Base-by-base conservation (phyloP, 2,113 vertebrate genomes). In the Megaceryle torquata region DNA sequence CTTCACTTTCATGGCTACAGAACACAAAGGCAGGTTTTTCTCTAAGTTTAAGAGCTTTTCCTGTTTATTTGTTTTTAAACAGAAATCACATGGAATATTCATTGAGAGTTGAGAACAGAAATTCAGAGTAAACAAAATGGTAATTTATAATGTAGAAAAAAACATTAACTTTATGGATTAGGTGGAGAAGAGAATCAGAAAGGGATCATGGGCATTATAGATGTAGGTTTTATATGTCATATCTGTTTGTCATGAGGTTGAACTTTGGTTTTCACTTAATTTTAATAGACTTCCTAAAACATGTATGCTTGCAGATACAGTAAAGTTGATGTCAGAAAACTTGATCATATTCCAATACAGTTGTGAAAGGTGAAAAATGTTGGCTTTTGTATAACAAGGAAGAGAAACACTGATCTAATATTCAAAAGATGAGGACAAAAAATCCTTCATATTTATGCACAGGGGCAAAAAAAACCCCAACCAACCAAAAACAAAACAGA, bases 41-140 rank as follows among this genome's bases (percentile, higher is more conserved):
- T 10, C 28, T 35, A 71, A 54, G 22, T 67, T 61, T 76, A 57
- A 67, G 39, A 65, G 5, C 16, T 48, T 67, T 44, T 31, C 68
- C 44, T 46, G 6, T 86, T 85, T 71, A 25, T 82, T 89, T 77
- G 19, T 48, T 87, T 86, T 79, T 71, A 95, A 89, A 84, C 33
- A 89, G 85, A 96, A 92, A 92, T 97, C 81, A 84, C 81, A 81
- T 57, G 83, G 81, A 89, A 93, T 95, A 93, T 82, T 96, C 78
- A 91, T 59, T 91, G 61, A 80, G 7, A 53, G 4, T 25, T 60
- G 82, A 93, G 91, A 97, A 97, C 50, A 97, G 81, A 75, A 96
- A 91, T 79, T 92, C 81, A 82, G 44, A 82, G 19, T 88, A 88
- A 95, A 89, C 57, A 96, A 53, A 79, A 33, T 48, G 37, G 57